Evolutionary conservation across 2,888 invertebrate species (phyloP).

Genomic region (Cerastis leucographa): DNA sequence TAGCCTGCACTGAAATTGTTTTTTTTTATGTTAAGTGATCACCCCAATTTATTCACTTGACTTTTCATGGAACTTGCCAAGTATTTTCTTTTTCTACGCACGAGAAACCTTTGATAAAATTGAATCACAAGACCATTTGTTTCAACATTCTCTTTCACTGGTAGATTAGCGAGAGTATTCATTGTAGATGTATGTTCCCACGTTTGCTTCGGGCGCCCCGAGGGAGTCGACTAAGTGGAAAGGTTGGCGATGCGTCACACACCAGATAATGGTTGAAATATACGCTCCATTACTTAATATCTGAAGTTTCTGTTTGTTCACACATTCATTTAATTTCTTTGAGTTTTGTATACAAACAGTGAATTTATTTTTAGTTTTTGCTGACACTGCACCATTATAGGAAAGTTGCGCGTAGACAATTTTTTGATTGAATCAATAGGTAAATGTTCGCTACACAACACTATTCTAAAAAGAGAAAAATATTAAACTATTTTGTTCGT

Average conservation of each 20-base stretch:
- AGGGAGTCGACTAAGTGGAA: constrained; percentile 5
- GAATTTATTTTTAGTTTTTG: not conserved
- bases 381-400: not conserved
- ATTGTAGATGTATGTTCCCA: not conserved
- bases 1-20: too few species aligned
- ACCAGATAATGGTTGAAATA: not conserved
- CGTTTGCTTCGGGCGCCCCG: not conserved
- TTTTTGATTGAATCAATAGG: not conserved
- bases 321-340: not conserved
- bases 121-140: not conserved
- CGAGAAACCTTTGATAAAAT: not conserved
- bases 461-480: not conserved
- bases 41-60: too few species aligned
- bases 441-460: not conserved
- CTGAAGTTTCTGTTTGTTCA: constrained; percentile 1
- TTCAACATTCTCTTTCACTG: not conserved
- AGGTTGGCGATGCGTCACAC: constrained; percentile 27
- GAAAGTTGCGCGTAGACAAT: not conserved
- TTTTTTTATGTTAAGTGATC: too few species aligned
- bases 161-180: not conserved
- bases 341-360: not conserved
- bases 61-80: too few species aligned
- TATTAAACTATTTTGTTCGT: not conserved
- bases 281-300: constrained; percentile 3
- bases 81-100: too few species aligned